Evolutionary conservation across 2,797 vertebrate genomes (phyloP).

Genomic region (Enteromius unitaeniatus): DNA sequence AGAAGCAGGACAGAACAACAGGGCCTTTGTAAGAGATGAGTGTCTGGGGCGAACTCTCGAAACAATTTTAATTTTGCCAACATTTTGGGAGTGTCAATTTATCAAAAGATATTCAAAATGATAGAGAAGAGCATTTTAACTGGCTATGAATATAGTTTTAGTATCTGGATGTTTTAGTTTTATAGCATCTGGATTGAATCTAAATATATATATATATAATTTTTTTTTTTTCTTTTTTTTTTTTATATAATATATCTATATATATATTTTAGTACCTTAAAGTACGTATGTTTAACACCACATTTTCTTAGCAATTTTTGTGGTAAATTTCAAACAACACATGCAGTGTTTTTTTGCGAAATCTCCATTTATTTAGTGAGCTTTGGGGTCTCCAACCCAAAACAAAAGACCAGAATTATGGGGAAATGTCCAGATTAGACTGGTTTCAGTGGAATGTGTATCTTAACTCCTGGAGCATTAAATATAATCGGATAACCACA

Average conservation of each 20-base stretch:
- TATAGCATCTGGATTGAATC: background rate
- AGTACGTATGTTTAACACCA: too few species aligned
- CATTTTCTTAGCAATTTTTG: background rate
- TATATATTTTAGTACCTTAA: too few species aligned
- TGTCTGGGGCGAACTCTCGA: constrained; percentile 1
- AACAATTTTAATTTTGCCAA: background rate
- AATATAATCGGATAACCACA: constrained; percentile 7
- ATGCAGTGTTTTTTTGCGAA: background rate
- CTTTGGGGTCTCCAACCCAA: constrained; percentile 23
- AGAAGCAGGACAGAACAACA: background rate
- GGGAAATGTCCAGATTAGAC: background rate
- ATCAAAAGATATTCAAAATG: background rate
- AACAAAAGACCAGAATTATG: background rate
- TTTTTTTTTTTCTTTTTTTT: too few species aligned
- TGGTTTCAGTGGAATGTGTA: background rate
- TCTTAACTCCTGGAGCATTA: background rate
- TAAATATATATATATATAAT: background rate
- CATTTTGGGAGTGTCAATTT: background rate
- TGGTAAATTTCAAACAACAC: background rate
- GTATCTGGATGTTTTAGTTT: background rate
- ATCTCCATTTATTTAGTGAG: constrained; percentile 17
- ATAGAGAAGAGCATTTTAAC: background rate
- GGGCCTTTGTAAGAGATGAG: constrained; percentile 48
- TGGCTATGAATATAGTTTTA: background rate
- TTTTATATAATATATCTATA: too few species aligned